Percentiles rank a stretch among this genome's conserved stretches.
Conservation (phyloP, 2,888 invertebrate species). For the Acrobeloides nanus region DNA sequence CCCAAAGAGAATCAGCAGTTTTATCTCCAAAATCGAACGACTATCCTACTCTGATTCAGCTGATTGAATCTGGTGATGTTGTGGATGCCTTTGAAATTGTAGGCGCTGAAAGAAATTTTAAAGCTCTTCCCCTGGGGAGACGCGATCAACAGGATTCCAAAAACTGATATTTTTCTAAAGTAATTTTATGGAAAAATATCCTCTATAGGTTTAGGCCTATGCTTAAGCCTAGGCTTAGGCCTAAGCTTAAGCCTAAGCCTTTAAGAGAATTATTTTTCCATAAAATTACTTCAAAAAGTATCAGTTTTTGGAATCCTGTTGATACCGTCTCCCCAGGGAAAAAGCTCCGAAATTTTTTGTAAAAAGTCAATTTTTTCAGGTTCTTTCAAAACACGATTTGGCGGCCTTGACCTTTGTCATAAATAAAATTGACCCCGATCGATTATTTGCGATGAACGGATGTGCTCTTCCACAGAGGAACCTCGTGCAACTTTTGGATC, state of each 20-base stretch:
- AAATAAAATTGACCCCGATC: constrained; percentile 71
- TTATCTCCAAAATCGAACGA: constrained; percentile 2
- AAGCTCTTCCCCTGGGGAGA: background rate
- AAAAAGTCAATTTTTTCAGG: constrained; percentile 11
- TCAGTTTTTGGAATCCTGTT: background rate
- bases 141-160: background rate
- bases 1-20: constrained; percentile 1
- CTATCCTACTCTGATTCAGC: constrained; percentile 3
- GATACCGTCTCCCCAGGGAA: background rate
- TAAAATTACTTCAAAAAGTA: background rate
- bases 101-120: background rate
- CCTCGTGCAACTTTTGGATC: constrained; percentile 83
- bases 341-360: background rate
- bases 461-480: constrained; percentile 57
- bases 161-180: no score
- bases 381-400: constrained; percentile 63
- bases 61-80: constrained; percentile 10
- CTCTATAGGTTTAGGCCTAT: no score
- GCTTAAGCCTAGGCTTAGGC: no score
- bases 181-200: no score
- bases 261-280: no score
- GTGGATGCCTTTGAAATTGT: constrained; percentile 14
- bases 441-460: constrained; percentile 57
- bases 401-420: constrained; percentile 77
- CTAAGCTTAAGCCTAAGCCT: background rate